phyloP scores from a whole-genome alignment of 35 echinoderm and acorn worm species.

The Amphiura filiformis region DNA sequence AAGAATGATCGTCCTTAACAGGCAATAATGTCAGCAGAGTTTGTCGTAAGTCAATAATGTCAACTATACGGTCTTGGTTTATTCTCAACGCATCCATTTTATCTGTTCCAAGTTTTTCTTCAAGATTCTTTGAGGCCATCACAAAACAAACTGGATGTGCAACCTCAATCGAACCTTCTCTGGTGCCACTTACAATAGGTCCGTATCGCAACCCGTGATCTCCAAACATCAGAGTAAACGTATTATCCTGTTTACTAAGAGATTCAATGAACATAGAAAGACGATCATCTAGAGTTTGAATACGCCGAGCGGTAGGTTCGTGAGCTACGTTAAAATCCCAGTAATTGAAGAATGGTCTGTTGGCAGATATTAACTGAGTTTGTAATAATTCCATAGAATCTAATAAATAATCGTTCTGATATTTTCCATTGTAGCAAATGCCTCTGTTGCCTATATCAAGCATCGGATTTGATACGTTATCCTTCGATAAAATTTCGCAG shows the following conservation, averaged over 20 bases:
- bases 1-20: neutral
- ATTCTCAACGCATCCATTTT: neutral
- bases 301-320: neutral
- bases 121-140: neutral
- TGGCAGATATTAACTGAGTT: neutral
- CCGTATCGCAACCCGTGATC: neutral
- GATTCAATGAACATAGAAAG: neutral
- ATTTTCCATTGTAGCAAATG: neutral
- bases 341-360: neutral
- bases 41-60: neutral
- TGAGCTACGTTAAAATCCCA: neutral
- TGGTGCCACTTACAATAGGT: neutral
- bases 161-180: neutral
- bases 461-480: neutral
- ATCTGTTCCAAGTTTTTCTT: neutral
- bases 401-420: neutral
- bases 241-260: neutral
- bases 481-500: neutral
- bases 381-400: neutral
- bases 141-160: neutral
- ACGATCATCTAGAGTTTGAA: neutral
- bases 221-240: neutral
- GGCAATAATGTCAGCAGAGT: neutral
- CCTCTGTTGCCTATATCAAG: neutral
- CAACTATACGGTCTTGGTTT: neutral